These are phyloP conservation scores for Quadriops clusia DNA, from an alignment of 2,888 invertebrate species.

Conservation along the genomic window DNA sequence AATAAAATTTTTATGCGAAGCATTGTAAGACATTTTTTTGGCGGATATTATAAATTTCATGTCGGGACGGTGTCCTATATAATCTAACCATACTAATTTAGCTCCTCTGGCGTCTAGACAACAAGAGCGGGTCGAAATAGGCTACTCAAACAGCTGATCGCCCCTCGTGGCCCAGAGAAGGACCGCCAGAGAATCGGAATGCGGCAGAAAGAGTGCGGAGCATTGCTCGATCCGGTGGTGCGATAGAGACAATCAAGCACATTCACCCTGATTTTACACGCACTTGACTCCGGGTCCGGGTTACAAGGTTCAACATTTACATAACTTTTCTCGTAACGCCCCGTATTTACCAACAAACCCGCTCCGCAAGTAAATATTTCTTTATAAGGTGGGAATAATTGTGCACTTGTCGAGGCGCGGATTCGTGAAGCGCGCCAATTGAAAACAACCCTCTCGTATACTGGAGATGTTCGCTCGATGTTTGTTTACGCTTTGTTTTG, in stretches of 20 bases:
- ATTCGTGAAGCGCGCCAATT: too few species aligned
- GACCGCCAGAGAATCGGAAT: constrained; percentile 16
- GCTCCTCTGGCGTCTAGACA: constrained; percentile 28
- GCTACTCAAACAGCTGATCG: constrained; percentile 36
- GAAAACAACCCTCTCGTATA: too few species aligned
- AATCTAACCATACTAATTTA: constrained; percentile 23
- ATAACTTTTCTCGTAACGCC: constrained; percentile 26
- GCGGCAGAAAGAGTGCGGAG: constrained; percentile 16
- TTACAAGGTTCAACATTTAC: constrained; percentile 29
- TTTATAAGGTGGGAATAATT: constrained; percentile 12
- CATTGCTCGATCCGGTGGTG: constrained; percentile 21
- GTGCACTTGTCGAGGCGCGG: constrained; percentile 14
- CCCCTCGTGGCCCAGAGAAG: constrained; percentile 29
- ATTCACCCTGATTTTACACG: constrained; percentile 46
- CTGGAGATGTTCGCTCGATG: too few species aligned
- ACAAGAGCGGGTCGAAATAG: constrained; percentile 28
- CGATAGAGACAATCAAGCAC: constrained; percentile 29
- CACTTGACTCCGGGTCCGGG: constrained; percentile 41
- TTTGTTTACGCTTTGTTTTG: too few species aligned
- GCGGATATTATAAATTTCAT: too few species aligned
- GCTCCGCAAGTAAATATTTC: constrained; percentile 11
- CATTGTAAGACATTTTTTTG: too few species aligned
- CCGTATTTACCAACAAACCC: constrained; percentile 17
- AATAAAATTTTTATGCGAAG: too few species aligned
- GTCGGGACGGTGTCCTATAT: too few species aligned